Conservation (phyloP, 2,888 invertebrate genomes). For the Clanis bilineata region DNA sequence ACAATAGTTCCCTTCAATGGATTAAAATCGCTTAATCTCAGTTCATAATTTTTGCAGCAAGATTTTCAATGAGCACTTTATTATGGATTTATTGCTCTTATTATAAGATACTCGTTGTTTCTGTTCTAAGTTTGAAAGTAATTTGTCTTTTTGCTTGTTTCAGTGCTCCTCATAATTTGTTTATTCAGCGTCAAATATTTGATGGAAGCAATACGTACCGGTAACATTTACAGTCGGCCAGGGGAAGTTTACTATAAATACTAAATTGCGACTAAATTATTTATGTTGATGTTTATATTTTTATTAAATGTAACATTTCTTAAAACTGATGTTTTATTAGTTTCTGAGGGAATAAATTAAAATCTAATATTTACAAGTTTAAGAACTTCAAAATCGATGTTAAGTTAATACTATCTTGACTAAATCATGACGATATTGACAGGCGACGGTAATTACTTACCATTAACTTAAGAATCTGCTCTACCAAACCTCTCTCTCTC, state of each 20-base stretch:
- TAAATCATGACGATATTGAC: too few species aligned
- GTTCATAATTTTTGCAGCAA: not conserved
- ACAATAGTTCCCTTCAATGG: not conserved
- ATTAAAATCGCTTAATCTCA: not conserved
- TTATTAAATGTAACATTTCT: not conserved
- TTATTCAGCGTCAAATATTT: slow-evolving; percentile 74
- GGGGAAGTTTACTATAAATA: slow-evolving; percentile 50
- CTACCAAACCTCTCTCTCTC: too few species aligned
- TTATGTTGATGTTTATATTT: not conserved
- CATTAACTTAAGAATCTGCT: too few species aligned
- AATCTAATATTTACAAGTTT: too few species aligned
- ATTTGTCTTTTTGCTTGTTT: slow-evolving; percentile 37
- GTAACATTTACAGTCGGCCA: slow-evolving; percentile 70
- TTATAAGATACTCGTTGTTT: too few species aligned
- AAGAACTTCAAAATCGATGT: too few species aligned
- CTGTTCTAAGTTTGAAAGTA: too few species aligned
- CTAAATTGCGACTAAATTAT: slow-evolving; percentile 17
- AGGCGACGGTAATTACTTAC: too few species aligned
- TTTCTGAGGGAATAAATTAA: not conserved
- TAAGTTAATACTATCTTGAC: too few species aligned
- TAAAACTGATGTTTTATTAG: not conserved
- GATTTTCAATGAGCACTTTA: too few species aligned
- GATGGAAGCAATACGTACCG: slow-evolving; percentile 71
- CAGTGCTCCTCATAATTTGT: slow-evolving; percentile 74
- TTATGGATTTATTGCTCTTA: too few species aligned